Conservation (phyloP, 2,888 invertebrate genomes). For the Hartigia nigra region DNA sequence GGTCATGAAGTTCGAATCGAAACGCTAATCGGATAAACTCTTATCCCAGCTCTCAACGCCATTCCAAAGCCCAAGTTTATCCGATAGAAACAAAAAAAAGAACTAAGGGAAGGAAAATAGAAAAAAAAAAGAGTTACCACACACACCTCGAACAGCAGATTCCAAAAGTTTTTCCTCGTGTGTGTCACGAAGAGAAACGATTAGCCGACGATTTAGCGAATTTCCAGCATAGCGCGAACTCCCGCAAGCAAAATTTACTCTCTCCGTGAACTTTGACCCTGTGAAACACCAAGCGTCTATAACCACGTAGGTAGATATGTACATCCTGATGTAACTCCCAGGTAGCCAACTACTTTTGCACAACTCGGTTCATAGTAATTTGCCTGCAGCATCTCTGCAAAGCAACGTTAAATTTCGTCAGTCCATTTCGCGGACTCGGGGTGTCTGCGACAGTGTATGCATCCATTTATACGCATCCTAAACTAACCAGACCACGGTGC, state of each 20-base stretch:
- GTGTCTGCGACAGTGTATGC: neutral
- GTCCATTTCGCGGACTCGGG: neutral
- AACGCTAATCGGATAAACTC: neutral
- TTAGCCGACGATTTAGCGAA: neutral
- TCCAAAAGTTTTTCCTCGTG: neutral
- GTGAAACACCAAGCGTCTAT: neutral
- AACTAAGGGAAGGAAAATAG: neutral
- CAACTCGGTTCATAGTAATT: conserved; percentile 44
- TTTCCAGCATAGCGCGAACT: neutral
- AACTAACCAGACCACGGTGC: neutral
- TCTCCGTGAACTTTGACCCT: neutral
- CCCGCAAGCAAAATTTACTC: neutral
- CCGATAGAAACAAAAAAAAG: neutral
- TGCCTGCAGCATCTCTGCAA: neutral
- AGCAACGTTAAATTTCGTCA: neutral
- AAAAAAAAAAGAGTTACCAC: neutral
- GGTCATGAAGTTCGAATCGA: neutral
- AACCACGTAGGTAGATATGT: neutral
- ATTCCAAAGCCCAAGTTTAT: neutral
- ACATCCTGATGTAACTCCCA: conserved; percentile 10
- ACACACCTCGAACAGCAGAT: neutral
- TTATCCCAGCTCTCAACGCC: neutral
- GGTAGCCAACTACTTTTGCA: conserved; percentile 37
- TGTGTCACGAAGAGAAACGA: neutral
- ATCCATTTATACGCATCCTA: neutral